phyloP scores from a whole-genome alignment of 1,140 invertebrate species.

The Cotesia vestalis region DNA sequence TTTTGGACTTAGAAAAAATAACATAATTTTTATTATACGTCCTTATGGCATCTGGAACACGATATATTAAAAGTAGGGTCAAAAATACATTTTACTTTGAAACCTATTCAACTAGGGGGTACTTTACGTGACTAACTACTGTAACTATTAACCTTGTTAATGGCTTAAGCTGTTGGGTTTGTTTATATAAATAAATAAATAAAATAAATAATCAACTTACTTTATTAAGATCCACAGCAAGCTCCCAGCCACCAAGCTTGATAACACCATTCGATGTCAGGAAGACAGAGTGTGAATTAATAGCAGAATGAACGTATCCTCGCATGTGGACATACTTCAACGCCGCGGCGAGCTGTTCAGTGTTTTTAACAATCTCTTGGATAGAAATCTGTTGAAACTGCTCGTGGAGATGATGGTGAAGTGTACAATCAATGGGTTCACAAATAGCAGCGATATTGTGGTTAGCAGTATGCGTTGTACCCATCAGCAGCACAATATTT shows the following conservation, averaged over 20 bases:
- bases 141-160: no score
- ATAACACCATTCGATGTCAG: conserved; percentile 46
- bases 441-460: conserved; percentile 54
- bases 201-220: conserved; percentile 41
- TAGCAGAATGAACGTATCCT: conserved; percentile 52
- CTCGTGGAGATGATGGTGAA: conserved; percentile 55
- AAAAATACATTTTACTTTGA: no score
- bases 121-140: no score
- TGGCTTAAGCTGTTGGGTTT: no score
- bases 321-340: conserved; percentile 52
- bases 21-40: no score
- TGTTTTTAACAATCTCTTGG: conserved; percentile 47
- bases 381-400: conserved; percentile 49
- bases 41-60: no score
- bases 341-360: conserved; percentile 49
- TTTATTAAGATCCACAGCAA: conserved; percentile 42
- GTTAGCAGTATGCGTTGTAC: conserved; percentile 45
- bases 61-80: no score
- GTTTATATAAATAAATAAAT: no score
- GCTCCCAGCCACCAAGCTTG: conserved; percentile 57
- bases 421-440: conserved; percentile 52
- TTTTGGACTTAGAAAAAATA: no score
- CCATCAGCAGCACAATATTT: conserved; percentile 54
- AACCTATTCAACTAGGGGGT: no score
- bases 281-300: conserved; percentile 54